phyloP scores from a whole-genome alignment of 2,888 invertebrate genomes.

The Cremastinae sp. region DNA sequence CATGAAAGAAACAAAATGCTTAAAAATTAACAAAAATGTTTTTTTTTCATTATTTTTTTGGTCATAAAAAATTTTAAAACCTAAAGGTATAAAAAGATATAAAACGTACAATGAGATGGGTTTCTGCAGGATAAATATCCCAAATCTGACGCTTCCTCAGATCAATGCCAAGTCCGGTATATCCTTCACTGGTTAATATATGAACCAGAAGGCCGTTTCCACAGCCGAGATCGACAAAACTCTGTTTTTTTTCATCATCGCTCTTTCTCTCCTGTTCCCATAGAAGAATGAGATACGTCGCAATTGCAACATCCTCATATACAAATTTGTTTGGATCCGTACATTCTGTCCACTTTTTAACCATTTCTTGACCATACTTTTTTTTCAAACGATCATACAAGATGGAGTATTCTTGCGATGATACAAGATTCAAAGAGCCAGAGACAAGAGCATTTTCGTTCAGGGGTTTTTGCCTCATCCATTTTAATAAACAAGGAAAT shows the following conservation, averaged over 20 bases:
- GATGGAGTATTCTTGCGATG: constrained; percentile 86
- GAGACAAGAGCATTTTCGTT: constrained; percentile 60
- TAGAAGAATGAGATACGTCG: constrained; percentile 90
- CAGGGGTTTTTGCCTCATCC: constrained; percentile 82
- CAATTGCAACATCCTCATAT: constrained; percentile 97
- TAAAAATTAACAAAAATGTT: constrained; percentile 7
- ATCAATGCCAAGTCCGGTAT: constrained; percentile 91
- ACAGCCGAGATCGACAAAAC: constrained; percentile 97
- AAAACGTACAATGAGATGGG: constrained; percentile 85
- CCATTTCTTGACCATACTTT: constrained; percentile 89
- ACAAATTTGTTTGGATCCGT: constrained; percentile 98
- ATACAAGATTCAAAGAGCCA: constrained; percentile 85
- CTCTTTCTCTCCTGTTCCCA: constrained; percentile 86
- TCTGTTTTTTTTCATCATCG: constrained; percentile 79
- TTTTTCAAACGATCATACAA: constrained; percentile 88
- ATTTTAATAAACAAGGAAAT: constrained; percentile 84
- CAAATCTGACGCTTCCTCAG: constrained; percentile 93
- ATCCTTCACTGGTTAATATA: constrained; percentile 92
- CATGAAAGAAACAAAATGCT: constrained; percentile 39
- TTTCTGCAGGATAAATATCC: constrained; percentile 87
- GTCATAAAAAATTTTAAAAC: too few species aligned
- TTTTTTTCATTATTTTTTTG: not conserved
- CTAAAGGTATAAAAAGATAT: too few species aligned
- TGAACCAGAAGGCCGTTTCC: constrained; percentile 97
- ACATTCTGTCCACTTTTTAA: constrained; percentile 93